These are phyloP conservation scores for Protobothrops flavoviridis DNA, from an alignment of 2,113 vertebrate genomes.

Conservation along the genomic window DNA sequence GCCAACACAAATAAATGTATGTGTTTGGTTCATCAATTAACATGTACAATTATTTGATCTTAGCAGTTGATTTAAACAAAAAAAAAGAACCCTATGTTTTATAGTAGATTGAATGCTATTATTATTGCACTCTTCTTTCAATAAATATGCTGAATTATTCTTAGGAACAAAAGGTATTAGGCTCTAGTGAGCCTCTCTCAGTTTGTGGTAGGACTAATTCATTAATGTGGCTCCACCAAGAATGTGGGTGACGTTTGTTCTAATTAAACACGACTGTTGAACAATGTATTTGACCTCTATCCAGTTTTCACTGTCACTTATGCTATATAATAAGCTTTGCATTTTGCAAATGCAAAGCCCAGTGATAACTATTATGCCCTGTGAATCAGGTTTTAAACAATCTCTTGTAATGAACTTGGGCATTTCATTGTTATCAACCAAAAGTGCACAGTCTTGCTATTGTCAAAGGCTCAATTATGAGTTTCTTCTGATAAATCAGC, in stretches of 20 bases:
- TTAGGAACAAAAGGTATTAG: slow-evolving; percentile 74
- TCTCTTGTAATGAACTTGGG: slow-evolving; percentile 80
- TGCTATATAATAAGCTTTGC: slow-evolving; percentile 75
- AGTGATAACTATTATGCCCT: slow-evolving; percentile 65
- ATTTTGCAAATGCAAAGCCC: neutral
- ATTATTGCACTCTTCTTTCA: slow-evolving; percentile 60
- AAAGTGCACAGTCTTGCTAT: slow-evolving; percentile 71
- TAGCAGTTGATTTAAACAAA: slow-evolving; percentile 25
- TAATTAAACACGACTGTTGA: slow-evolving; percentile 80
- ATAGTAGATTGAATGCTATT: slow-evolving; percentile 24
- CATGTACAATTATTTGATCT: neutral
- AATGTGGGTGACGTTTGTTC: slow-evolving; percentile 69
- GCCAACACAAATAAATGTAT: too few relatives aligned
- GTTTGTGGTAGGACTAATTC: slow-evolving; percentile 81
- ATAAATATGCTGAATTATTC: slow-evolving; percentile 73
- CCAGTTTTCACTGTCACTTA: slow-evolving; percentile 76
- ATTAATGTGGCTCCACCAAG: slow-evolving; percentile 76
- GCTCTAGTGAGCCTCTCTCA: slow-evolving; percentile 69
- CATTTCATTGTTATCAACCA: slow-evolving; percentile 70
- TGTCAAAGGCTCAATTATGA: slow-evolving; percentile 72
- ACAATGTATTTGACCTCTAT: slow-evolving; percentile 71
- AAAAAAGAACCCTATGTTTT: slow-evolving; percentile 18
- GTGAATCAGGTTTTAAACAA: slow-evolving; percentile 73
- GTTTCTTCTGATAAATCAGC: slow-evolving; percentile 66
- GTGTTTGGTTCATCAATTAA: neutral